A percentile compares a stretch with the other conserved stretches of the same genome.
Conservation (phyloP, 1,140 invertebrate species). For the Potamilus streckersoni region DNA sequence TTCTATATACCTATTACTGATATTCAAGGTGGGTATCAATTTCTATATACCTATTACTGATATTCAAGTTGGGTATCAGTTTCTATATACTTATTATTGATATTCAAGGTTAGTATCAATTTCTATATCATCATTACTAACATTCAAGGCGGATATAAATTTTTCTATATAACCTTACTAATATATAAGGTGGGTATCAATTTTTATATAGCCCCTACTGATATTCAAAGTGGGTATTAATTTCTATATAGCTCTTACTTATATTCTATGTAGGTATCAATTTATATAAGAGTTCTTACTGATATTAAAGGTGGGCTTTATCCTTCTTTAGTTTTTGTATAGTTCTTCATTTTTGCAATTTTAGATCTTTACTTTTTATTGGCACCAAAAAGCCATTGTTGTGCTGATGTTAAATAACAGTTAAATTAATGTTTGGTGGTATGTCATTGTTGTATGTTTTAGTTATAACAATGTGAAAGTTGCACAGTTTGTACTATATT, state of each 20-base stretch:
- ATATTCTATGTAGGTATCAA: conserved; percentile 50
- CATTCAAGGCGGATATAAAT: too few species aligned
- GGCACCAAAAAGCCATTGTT: too few species aligned
- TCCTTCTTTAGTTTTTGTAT: too few species aligned
- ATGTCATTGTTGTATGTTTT: too few species aligned
- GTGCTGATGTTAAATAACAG: too few species aligned
- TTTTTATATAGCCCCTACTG: conserved; percentile 10
- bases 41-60: conserved; percentile 14
- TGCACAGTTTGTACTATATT: neutral
- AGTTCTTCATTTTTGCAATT: too few species aligned
- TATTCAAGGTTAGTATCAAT: conserved; percentile 32
- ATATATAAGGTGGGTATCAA: conserved; percentile 38
- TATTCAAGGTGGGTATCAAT: too few species aligned
- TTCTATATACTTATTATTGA: conserved; percentile 36
- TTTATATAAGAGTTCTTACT: conserved; percentile 13
- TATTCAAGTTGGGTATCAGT: conserved; percentile 48
- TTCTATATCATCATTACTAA: too few species aligned
- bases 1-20: too few species aligned
- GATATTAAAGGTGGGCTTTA: conserved; percentile 49
- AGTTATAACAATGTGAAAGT: neutral
- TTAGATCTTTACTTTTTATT: too few species aligned
- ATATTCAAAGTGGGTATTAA: conserved; percentile 50
- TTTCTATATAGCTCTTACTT: conserved; percentile 34
- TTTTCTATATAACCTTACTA: too few species aligned
- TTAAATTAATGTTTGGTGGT: too few species aligned